phyloP scores from a whole-genome alignment of 2,113 vertebrate species.

The Nyctibius bracteatus region DNA sequence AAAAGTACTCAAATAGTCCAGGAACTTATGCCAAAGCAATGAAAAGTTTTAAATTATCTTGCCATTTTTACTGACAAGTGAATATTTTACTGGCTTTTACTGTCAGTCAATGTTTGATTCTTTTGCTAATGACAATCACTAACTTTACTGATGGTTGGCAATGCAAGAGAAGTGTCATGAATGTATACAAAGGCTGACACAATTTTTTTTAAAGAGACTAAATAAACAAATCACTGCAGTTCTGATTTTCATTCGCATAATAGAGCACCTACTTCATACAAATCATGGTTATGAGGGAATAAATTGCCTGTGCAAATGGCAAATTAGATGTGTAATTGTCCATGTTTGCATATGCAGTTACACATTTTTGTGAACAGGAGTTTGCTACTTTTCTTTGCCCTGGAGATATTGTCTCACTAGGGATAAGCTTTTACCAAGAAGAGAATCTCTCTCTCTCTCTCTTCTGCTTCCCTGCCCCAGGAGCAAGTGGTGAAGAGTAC shows the following conservation, averaged over 20 bases:
- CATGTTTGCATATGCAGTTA: not conserved
- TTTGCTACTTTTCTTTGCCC: not conserved
- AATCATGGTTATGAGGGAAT: not conserved
- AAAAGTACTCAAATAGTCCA: slow-evolving; percentile 44
- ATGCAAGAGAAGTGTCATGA: not conserved
- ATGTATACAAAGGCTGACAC: not conserved
- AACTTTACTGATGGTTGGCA: slow-evolving; percentile 21
- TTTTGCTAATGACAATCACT: slow-evolving; percentile 20
- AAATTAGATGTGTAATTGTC: not conserved
- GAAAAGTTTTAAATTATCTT: slow-evolving; percentile 61
- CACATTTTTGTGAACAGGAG: not conserved
- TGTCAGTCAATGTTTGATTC: slow-evolving; percentile 52
- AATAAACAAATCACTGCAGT: slow-evolving; percentile 16
- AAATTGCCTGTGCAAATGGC: not conserved
- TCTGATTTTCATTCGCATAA: not conserved
- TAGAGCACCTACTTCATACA: not conserved
- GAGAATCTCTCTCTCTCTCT: not conserved
- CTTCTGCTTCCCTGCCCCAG: not conserved
- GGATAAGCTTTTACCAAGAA: not conserved
- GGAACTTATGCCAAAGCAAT: slow-evolving; percentile 42
- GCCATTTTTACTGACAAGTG: slow-evolving; percentile 55
- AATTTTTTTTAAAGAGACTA: not conserved
- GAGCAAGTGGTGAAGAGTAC: not conserved
- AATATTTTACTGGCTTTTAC: slow-evolving; percentile 45
- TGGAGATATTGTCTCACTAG: not conserved